Evolutionary conservation across 2,888 invertebrate genomes (phyloP), one percentile per base, ranked within the genome.

Genomic region (Penaeus monodon): DNA sequence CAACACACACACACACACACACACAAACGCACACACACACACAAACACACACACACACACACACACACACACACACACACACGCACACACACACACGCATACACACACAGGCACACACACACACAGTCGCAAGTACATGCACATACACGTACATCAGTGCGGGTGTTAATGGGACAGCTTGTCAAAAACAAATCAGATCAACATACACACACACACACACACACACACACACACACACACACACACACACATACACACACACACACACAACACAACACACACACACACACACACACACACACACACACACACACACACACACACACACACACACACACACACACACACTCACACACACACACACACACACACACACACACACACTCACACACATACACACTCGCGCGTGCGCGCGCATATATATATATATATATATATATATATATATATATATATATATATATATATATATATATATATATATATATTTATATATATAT

Each of bases 381-480:
- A 73, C 27, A 33, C 14, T 33, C 14, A 29, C 27, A 73, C 14
- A 73, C 14, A 73, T 7, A 73, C 14, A 73, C 27, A 73, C 14
- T 33, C 27, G 33, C 33, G 33, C 27, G 33, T 73, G 27, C 24
- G 33, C 12, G 33, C 33, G 14, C 33, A 73, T 73, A 73, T 73
- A 73, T 33, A 73, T 73, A 73, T 73, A 73, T 29, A 73, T 73
- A 29, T 73, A 73, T 29, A 17, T 12, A 73, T 29, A 73, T 3
- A 73, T 73, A 73, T 29, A 17, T 38, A 73, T 38, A 29, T 29
- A 29, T 22, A 24, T 27, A 29, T 4, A 27, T 70, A 24, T 27
- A 70, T 70, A 70, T 70, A 70, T 70, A 70, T 70, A 70, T 70
- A 70, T 70, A 70, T 70, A 70, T 70, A 70, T 70, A n/a, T 70